Conservation (phyloP, 2,113 vertebrate species). For the Ciconia stormi region DNA sequence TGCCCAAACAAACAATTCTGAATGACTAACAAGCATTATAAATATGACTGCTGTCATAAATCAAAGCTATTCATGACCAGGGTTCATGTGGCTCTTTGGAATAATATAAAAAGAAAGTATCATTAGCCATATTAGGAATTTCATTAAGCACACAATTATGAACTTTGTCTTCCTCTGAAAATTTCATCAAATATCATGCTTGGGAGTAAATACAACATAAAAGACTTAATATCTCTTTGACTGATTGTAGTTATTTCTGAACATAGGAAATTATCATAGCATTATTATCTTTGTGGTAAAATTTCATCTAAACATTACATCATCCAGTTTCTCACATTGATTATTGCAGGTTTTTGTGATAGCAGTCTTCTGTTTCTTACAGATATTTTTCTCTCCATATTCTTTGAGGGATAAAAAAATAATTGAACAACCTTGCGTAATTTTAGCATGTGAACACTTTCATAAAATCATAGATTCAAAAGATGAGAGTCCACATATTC, state of each 20-base stretch:
- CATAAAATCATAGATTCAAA: not conserved
- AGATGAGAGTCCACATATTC: not conserved
- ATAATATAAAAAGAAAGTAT: not conserved
- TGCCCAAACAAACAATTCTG: conserved; percentile 57
- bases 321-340: not conserved
- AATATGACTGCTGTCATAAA: conserved; percentile 53
- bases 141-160: conserved; percentile 15
- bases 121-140: conserved; percentile 22
- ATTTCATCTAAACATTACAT: not conserved
- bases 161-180: conserved; percentile 7
- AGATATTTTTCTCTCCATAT: not conserved
- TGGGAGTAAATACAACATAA: not conserved
- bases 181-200: not conserved
- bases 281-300: not conserved
- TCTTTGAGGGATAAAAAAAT: not conserved
- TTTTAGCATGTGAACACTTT: not conserved
- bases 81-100: not conserved
- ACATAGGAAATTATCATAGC: not conserved
- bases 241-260: not conserved
- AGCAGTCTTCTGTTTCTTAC: not conserved
- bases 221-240: not conserved
- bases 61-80: conserved; percentile 20
- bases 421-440: not conserved
- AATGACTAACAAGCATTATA: conserved; percentile 58
- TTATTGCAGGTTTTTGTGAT: not conserved